Conservation (phyloP, 2,113 vertebrate species). For the Myrmecophaga tridactyla region DNA sequence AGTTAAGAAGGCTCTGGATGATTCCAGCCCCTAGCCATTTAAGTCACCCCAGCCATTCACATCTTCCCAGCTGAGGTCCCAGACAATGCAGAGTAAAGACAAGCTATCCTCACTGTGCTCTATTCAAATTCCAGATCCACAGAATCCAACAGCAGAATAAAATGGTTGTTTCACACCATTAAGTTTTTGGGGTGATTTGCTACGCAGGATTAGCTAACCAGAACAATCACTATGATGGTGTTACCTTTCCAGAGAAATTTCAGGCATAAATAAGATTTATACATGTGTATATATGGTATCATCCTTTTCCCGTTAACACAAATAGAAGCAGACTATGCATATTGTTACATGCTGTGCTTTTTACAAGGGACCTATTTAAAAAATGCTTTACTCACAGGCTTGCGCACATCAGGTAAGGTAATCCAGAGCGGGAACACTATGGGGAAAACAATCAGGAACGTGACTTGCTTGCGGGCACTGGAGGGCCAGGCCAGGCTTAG, state of each 20-base stretch:
- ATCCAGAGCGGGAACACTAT: conserved; percentile 95
- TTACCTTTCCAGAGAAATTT: background rate
- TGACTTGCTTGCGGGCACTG: conserved; percentile 88
- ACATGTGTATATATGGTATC: background rate
- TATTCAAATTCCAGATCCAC: background rate
- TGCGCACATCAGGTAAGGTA: conserved; percentile 95
- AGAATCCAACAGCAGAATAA: background rate
- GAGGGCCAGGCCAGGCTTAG: conserved; percentile 95
- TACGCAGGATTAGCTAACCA: background rate
- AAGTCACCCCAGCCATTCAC: background rate
- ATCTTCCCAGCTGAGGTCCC: background rate
- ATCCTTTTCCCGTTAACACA: background rate
- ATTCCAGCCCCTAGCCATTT: background rate
- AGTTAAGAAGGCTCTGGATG: background rate
- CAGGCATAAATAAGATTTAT: background rate
- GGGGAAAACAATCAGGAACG: conserved; percentile 92
- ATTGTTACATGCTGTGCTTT: background rate
- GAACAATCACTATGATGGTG: background rate
- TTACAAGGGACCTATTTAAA: background rate
- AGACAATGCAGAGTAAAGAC: background rate
- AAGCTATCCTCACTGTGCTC: background rate
- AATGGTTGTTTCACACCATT: background rate
- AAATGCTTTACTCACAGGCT: conserved; percentile 86
- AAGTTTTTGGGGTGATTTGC: background rate
- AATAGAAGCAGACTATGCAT: background rate